These are phyloP conservation scores for Cheirogaleus major DNA, from an alignment of 2,797 vertebrate species.

Conservation along the genomic window DNA sequence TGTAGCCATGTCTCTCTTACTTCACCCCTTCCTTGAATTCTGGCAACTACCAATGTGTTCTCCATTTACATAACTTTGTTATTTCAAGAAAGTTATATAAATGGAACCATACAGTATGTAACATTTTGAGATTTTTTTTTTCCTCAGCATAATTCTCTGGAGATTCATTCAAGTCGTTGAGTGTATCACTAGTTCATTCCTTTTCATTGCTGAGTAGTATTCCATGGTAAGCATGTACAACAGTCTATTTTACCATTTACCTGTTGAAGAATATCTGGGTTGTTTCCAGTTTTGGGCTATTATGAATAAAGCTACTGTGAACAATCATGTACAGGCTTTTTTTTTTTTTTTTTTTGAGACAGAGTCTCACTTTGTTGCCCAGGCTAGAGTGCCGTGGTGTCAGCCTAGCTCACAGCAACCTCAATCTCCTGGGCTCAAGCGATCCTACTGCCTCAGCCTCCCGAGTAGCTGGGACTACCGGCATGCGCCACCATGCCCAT, in stretches of 20 bases:
- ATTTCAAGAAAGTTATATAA: background rate
- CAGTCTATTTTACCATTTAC: background rate
- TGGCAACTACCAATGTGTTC: background rate
- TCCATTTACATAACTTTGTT: background rate
- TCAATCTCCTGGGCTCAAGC: too few relatives aligned
- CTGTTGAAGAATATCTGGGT: background rate
- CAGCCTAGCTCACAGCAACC: too few relatives aligned
- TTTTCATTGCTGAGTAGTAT: background rate
- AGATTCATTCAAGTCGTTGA: background rate
- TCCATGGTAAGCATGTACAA: background rate
- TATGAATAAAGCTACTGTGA: background rate
- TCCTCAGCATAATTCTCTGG: background rate
- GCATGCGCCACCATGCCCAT: too few relatives aligned
- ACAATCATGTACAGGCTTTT: too few relatives aligned
- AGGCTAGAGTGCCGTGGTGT: too few relatives aligned
- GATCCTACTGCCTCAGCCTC: too few relatives aligned
- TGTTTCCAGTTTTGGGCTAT: background rate
- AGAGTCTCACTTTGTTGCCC: too few relatives aligned
- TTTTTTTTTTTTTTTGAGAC: too few relatives aligned
- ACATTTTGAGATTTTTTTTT: background rate
- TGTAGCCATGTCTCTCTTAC: background rate
- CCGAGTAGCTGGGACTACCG: too few relatives aligned
- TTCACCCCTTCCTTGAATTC: background rate
- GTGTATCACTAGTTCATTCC: background rate
- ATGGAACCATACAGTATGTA: background rate